Percentiles rank a stretch among this genome's conserved stretches.
Conservation (phyloP, 2,113 vertebrate species). For the Tachysurus fulvidraco region DNA sequence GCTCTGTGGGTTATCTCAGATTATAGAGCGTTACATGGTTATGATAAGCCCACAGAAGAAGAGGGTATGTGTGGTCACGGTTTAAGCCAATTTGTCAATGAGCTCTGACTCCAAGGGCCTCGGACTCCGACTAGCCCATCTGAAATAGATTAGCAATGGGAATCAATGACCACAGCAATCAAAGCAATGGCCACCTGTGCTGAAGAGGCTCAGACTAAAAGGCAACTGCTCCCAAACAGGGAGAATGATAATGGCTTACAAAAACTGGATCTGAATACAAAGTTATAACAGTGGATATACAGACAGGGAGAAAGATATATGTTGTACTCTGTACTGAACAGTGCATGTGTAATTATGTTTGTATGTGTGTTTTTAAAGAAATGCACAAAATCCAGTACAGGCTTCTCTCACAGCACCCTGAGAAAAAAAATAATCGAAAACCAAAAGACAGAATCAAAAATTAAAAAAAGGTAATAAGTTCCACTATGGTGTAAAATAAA, state of each 20-base stretch:
- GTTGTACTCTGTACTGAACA: slow-evolving; percentile 31
- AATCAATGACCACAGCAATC: slow-evolving; percentile 72
- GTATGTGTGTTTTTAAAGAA: slow-evolving; percentile 67
- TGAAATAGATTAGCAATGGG: slow-evolving; percentile 73
- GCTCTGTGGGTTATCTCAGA: slow-evolving; percentile 54
- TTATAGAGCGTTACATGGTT: slow-evolving; percentile 59
- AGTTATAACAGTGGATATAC: slow-evolving; percentile 69
- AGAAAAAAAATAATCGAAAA: slow-evolving; percentile 70
- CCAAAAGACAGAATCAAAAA: slow-evolving; percentile 25
- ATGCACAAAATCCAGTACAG: slow-evolving; percentile 72
- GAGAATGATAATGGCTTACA: slow-evolving; percentile 54
- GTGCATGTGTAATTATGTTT: slow-evolving; percentile 39
- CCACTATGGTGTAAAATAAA: slow-evolving; percentile 80
- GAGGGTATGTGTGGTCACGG: slow-evolving; percentile 64
- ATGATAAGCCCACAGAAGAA: slow-evolving; percentile 58
- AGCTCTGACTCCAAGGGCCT: slow-evolving; percentile 63
- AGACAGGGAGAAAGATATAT: slow-evolving; percentile 62
- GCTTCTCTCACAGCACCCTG: slow-evolving; percentile 79
- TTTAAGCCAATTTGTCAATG: slow-evolving; percentile 70
- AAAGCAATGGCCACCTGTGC: slow-evolving; percentile 75
- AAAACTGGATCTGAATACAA: slow-evolving; percentile 64
- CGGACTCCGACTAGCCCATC: slow-evolving; percentile 67
- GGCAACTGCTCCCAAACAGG: slow-evolving; percentile 68
- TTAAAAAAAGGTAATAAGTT: slow-evolving; percentile 71
- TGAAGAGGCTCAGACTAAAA: slow-evolving; percentile 67